Evolutionary conservation across 2,888 invertebrate genomes (phyloP), one percentile per base, ranked within the genome.

Genomic region (Platypus cylindrus): DNA sequence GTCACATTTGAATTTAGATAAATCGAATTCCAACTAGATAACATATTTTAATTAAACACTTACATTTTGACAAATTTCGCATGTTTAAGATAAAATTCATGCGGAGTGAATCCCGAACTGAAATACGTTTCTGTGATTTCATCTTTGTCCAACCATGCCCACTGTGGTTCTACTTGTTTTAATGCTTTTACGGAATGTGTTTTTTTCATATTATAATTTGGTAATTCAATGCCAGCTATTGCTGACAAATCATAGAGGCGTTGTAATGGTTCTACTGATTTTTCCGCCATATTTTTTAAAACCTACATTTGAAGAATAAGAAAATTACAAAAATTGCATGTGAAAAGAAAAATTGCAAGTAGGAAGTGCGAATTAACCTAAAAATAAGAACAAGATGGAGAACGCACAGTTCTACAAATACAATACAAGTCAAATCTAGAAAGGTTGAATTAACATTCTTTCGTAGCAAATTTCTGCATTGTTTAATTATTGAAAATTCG

Each of bases 91-190:
- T 67, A 72, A 43, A 73, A 64, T 37, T 63, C 58, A 11, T 55
- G 56, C 0, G 71, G 70, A 37, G 55, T 59, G 32, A 63, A 50
- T 1, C 65, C 67, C 3, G 56, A 56, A 3, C 64, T 54, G 17
- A 70, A 64, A 45, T 59, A 63, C 3, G 72, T 65, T 26, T 59
- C 48, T 8, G 62, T 56, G 27, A 61, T 51, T 14, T 53, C 54
- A 20, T 49, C 45, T 1, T 48, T 50, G 16, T 68, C 64, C 13
- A 74, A 53, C 56, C 66, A 62, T 0, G 73, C 70, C 71, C 71
- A 72, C 5, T 52, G 49, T 3, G 57, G 54, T 34, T 44, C 38
- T 0, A 49, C 40, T 36, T 55, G 50, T 17, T 41, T 41, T n/a
- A n/a, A n/a, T 3, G 38, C 30, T 9, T 29, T 37, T 8, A 40